Conservation (phyloP, 1,140 invertebrate genomes). For the Atta colombica region DNA sequence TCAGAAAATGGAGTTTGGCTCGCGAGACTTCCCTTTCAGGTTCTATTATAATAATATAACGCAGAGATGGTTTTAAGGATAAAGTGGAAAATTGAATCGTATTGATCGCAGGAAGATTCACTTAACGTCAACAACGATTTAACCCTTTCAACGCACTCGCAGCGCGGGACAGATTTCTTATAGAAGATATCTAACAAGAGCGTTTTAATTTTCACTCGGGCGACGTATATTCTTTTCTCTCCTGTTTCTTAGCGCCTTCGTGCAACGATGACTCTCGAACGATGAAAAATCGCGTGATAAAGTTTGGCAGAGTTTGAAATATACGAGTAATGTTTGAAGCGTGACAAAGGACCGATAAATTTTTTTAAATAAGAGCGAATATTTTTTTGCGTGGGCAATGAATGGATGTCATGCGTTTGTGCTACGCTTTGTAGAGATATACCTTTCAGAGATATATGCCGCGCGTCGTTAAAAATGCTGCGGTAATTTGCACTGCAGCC, state of each 20-base stretch:
- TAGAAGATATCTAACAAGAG: neutral
- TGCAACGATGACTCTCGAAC: neutral
- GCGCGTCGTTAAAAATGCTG: neutral
- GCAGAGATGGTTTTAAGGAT: conserved; percentile 39
- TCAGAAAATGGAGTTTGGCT: conserved; percentile 40
- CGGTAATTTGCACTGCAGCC: conserved; percentile 1
- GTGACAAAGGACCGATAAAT: conserved; percentile 16
- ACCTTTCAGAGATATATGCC: neutral
- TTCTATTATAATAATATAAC: conserved; percentile 49
- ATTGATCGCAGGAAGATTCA: conserved; percentile 48
- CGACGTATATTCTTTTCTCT: neutral
- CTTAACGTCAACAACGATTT: conserved; percentile 61
- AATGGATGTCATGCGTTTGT: neutral
- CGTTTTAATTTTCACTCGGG: conserved; percentile 31
- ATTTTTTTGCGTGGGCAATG: neutral
- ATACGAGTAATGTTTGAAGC: neutral
- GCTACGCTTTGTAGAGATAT: neutral
- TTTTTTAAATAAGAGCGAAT: neutral
- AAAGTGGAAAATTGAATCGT: conserved; percentile 63
- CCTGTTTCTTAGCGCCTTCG: neutral
- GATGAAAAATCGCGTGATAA: conserved; percentile 42
- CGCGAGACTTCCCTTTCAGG: conserved; percentile 47
- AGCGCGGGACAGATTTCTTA: neutral
- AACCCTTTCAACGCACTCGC: conserved; percentile 29
- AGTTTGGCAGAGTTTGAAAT: conserved; percentile 5